Base-by-base conservation (phyloP, 2,797 vertebrate genomes). In the Clarias laeviceps region DNA sequence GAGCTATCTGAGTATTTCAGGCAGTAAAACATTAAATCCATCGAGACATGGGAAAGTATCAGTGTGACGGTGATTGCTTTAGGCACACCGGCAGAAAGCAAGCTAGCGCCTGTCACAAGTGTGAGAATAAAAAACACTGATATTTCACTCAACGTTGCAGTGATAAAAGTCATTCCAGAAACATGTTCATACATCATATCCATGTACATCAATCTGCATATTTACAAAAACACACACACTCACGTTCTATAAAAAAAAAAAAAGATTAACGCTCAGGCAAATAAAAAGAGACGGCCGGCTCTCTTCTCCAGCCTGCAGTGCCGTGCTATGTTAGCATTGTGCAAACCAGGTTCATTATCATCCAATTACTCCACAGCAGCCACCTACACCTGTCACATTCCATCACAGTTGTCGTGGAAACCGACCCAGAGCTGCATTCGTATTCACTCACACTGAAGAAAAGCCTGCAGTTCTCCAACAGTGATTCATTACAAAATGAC, bases 401-500 rank as follows among this genome's bases (percentile, higher is more conserved):
- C 61, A 88, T 89, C 84, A 86, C 81, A 69, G 85, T 85, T 76
- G 79, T 88, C 79, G 50, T 68, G 88, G 83, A 87, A 87, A 89
- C 87, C 74, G 24, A 34, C 64, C 40, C 27, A 22, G 70, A 15
- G 59, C 59, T 66, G 87, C 76, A 80, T 66, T 82, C 50, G 68
- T 85, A 84, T 85, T 83, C 82, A 84, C 82, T 59, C 69, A 64
- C 32, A 64, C 69, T 40, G 37, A 57, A 82, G 66, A 84, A 78
- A 37, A 79, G 73, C 66, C 14, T 57, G 20, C 65, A 22, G 32
- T 64, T 70, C 84, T 83, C 50, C 85, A 68, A 24, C n/a, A 37
- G 70, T 64, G 68, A 86, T 40, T 84, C 74, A 78, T 85, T 83
- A 87, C n/a, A 84, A 57, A 86, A 84, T 73, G 76, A 78, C 70